phyloP scores from a whole-genome alignment of 1,140 invertebrate species.

The Drosophila baimaii region DNA sequence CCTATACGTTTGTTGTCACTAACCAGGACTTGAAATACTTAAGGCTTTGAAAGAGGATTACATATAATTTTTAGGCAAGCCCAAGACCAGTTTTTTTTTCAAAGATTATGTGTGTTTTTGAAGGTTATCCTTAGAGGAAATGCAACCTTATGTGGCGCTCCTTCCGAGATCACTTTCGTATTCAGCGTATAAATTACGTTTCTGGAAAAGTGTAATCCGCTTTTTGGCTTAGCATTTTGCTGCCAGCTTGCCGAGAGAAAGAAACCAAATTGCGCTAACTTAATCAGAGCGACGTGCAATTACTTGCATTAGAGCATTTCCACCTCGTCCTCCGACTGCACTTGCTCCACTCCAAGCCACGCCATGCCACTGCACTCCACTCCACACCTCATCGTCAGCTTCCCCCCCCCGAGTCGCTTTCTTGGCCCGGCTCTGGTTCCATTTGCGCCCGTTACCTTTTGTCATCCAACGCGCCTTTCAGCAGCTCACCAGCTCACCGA shows the following conservation, averaged over 20 bases:
- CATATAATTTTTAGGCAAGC: not conserved
- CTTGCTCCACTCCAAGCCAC: constrained; percentile 39
- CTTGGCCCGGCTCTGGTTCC: constrained; percentile 30
- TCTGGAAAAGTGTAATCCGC: constrained; percentile 66
- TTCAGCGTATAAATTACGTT: constrained; percentile 68
- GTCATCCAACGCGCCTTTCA: constrained; percentile 73
- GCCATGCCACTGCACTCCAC: constrained; percentile 20
- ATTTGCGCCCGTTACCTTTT: constrained; percentile 65
- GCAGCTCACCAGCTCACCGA: constrained; percentile 64
- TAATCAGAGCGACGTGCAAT: constrained; percentile 79
- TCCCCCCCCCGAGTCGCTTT: constrained; percentile 1
- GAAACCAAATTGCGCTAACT: constrained; percentile 71
- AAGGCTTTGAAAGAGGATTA: not conserved
- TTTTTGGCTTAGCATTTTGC: constrained; percentile 71
- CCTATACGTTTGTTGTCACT: not conserved
- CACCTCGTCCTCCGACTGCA: constrained; percentile 18
- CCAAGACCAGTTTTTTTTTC: too few relatives aligned
- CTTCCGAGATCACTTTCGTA: constrained; percentile 60
- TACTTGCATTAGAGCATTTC: constrained; percentile 73
- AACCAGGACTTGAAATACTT: not conserved
- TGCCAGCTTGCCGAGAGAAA: constrained; percentile 22
- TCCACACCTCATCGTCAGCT: constrained; percentile 6
- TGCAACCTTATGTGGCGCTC: constrained; percentile 8
- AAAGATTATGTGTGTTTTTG: constrained; percentile 2
- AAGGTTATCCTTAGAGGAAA: not conserved